Conservation (phyloP, 2,888 invertebrate genomes). For the Ypsolopha sequella region DNA sequence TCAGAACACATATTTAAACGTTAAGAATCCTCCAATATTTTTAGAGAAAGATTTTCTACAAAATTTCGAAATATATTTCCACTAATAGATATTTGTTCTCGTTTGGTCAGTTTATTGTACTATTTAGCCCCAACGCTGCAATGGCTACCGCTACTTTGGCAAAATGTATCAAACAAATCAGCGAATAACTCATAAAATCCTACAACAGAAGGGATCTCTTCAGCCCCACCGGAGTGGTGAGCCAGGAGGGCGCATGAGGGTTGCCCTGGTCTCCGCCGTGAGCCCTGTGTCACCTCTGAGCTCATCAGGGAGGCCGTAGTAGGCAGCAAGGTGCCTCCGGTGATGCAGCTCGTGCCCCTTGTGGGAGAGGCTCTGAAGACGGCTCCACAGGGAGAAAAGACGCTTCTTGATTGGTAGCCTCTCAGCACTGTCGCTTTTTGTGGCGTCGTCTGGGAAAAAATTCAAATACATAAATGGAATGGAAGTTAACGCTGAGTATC, state of each 20-base stretch:
- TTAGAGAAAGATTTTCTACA: too few relatives aligned
- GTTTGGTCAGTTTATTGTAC: constrained; percentile 58
- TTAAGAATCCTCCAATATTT: too few relatives aligned
- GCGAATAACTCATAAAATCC: too few relatives aligned
- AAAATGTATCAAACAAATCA: too few relatives aligned
- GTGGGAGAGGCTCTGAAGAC: constrained; percentile 51
- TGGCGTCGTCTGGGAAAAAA: background rate
- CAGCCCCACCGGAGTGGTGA: constrained; percentile 60
- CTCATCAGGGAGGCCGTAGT: constrained; percentile 45
- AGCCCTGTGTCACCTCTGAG: constrained; percentile 29
- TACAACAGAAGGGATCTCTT: background rate
- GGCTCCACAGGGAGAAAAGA: constrained; percentile 58
- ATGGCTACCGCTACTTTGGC: background rate
- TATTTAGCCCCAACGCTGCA: constrained; percentile 27
- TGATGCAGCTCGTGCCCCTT: constrained; percentile 55
- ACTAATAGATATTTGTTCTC: too few relatives aligned
- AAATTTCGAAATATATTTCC: too few relatives aligned
- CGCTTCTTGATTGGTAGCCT: constrained; percentile 43
- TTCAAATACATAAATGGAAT: background rate
- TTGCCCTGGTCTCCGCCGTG: constrained; percentile 50
- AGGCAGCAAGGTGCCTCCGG: constrained; percentile 48
- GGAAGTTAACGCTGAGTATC: too few relatives aligned
- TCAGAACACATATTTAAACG: too few relatives aligned
- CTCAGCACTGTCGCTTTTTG: constrained; percentile 16
- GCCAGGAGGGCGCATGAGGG: constrained; percentile 56